These are phyloP conservation scores for Hydrotaea diabolus DNA, from an alignment of 2,888 invertebrate genomes.

Conservation along the genomic window DNA sequence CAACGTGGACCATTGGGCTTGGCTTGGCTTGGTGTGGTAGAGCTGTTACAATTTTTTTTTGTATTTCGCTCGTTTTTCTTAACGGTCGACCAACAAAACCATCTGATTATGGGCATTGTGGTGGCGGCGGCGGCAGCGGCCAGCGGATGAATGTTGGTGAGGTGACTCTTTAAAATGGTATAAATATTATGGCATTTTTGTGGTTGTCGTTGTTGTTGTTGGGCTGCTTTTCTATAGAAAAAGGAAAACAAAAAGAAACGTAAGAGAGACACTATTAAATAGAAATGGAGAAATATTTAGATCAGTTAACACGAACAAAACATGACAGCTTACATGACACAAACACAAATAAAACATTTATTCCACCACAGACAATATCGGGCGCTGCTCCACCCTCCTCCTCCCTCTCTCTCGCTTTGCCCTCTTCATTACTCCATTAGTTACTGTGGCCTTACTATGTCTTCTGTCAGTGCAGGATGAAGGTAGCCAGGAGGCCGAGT, in stretches of 20 bases:
- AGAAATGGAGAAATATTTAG: constrained; percentile 74
- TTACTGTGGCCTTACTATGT: not conserved
- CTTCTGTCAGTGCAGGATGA: not conserved
- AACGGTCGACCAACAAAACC: not conserved
- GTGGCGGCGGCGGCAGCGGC: not conserved
- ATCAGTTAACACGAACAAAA: constrained; percentile 77
- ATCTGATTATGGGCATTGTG: constrained; percentile 32
- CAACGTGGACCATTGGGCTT: constrained; percentile 41
- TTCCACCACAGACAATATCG: constrained; percentile 31
- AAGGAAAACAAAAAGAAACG: constrained; percentile 16
- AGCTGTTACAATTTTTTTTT: constrained; percentile 9
- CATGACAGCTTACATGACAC: constrained; percentile 76
- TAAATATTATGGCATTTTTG: constrained; percentile 57
- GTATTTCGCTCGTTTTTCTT: not conserved
- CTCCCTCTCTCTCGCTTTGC: not conserved
- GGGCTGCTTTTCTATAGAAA: constrained; percentile 53
- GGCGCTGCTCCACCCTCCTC: not conserved
- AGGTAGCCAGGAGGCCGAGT: constrained; percentile 47
- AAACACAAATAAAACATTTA: constrained; percentile 68
- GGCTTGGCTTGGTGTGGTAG: constrained; percentile 37
- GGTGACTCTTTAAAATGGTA: constrained; percentile 50
- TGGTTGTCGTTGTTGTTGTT: constrained; percentile 8
- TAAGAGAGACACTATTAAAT: constrained; percentile 72
- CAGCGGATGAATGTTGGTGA: constrained; percentile 4
- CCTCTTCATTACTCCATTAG: too few species aligned